Evolutionary conservation across 2,113 vertebrate genomes (phyloP).

Genomic region (Spermophilus dauricus): DNA sequence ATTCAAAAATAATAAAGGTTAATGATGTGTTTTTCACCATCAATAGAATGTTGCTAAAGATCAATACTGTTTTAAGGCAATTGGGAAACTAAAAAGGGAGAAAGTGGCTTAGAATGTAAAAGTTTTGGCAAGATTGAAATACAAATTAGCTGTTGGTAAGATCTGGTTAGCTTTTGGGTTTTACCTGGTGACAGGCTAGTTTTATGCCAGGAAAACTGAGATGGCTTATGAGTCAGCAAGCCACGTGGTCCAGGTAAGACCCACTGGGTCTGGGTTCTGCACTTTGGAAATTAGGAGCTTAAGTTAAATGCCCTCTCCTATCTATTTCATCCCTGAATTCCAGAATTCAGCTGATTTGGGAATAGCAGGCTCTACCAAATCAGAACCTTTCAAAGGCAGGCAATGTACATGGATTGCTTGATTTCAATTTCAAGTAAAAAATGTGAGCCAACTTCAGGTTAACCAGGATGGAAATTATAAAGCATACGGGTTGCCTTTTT

Average conservation of each 20-base stretch:
- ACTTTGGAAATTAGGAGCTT: background rate
- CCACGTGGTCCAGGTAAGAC: fast-evolving
- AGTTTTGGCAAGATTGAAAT: background rate
- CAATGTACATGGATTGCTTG: background rate
- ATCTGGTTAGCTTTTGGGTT: background rate
- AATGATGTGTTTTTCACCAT: background rate
- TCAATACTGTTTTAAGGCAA: background rate
- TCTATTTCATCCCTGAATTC: background rate
- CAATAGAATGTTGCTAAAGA: background rate
- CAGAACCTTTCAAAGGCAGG: background rate
- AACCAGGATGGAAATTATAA: slow-evolving; percentile 37
- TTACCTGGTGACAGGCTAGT: background rate
- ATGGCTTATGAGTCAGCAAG: background rate
- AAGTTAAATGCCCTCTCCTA: fast-evolving
- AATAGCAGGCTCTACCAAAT: background rate
- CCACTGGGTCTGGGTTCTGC: background rate
- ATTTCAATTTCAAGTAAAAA: slow-evolving; percentile 61
- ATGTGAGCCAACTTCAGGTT: slow-evolving; percentile 50
- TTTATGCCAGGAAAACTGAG: background rate
- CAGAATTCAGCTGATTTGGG: background rate
- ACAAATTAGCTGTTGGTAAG: background rate
- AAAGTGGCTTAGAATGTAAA: background rate
- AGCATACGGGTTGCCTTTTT: background rate
- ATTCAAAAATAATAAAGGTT: background rate
- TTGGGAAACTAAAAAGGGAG: background rate